Percentiles rank a stretch among this genome's conserved stretches.
Conservation (phyloP, 2,888 invertebrate species). For the Rhodophaea formosa region DNA sequence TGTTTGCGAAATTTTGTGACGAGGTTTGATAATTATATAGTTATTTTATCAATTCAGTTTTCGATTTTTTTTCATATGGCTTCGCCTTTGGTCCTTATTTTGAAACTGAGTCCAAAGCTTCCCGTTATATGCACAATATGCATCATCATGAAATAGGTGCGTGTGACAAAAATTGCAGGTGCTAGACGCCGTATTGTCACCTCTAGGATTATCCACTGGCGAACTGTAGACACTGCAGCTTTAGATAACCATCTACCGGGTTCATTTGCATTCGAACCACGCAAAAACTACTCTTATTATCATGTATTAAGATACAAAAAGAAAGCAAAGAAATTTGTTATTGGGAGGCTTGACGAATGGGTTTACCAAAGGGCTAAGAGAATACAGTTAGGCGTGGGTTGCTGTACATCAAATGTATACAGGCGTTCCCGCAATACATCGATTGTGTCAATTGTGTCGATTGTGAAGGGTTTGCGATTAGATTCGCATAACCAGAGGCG, state of each 20-base stretch:
- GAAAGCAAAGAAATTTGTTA: neutral
- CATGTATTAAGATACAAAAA: neutral
- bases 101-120: constrained; percentile 2
- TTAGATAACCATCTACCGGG: constrained; percentile 20
- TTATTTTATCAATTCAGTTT: no score
- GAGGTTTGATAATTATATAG: no score
- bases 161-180: constrained; percentile 34
- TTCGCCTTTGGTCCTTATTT: neutral
- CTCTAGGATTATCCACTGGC: constrained; percentile 33
- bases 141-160: constrained; percentile 1
- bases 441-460: constrained; percentile 59
- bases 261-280: constrained; percentile 4
- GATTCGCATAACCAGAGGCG: constrained; percentile 43
- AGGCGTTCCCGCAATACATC: constrained; percentile 47
- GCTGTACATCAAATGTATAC: constrained; percentile 30
- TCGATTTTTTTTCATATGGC: no score
- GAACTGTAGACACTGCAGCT: constrained; percentile 21
- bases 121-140: constrained; percentile 19
- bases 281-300: neutral
- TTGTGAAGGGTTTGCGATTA: constrained; percentile 48
- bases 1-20: no score
- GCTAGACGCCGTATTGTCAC: constrained; percentile 35
- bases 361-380: constrained; percentile 28
- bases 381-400: constrained; percentile 42
- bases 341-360: constrained; percentile 5